Evolutionary conservation across 2,113 vertebrate species (phyloP).

Genomic region (Tupaia tana): DNA sequence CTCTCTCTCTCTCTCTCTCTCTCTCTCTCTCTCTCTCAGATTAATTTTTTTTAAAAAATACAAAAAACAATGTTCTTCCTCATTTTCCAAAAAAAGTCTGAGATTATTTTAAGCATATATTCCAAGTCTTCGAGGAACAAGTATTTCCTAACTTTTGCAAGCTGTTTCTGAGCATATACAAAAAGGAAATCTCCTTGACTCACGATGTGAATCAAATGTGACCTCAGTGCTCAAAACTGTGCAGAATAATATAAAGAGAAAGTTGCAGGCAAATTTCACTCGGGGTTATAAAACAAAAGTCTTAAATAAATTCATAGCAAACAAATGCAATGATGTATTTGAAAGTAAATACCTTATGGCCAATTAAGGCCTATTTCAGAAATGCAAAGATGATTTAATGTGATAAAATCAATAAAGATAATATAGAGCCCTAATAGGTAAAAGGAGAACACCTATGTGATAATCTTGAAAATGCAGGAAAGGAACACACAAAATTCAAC

Average conservation of each 20-base stretch:
- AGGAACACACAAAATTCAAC: conserved; percentile 29
- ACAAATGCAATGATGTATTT: conserved; percentile 5
- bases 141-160: background rate
- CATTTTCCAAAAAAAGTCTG: background rate
- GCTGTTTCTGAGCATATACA: background rate
- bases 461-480: conserved; percentile 37
- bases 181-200: background rate
- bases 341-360: conserved; percentile 35
- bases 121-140: background rate
- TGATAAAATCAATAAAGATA: conserved; percentile 59
- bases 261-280: background rate
- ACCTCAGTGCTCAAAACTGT: background rate
- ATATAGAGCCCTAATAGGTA: background rate
- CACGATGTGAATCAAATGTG: background rate
- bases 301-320: conserved; percentile 41
- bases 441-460: background rate
- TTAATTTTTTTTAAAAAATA: no score
- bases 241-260: background rate
- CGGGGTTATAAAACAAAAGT: background rate
- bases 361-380: conserved; percentile 10
- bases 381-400: conserved; percentile 46
- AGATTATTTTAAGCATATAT: background rate
- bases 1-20: no score
- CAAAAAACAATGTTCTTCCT: background rate
- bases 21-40: no score